These are phyloP conservation scores for Caloenas nicobarica DNA, from an alignment of 2,113 vertebrate species.

Conservation along the genomic window DNA sequence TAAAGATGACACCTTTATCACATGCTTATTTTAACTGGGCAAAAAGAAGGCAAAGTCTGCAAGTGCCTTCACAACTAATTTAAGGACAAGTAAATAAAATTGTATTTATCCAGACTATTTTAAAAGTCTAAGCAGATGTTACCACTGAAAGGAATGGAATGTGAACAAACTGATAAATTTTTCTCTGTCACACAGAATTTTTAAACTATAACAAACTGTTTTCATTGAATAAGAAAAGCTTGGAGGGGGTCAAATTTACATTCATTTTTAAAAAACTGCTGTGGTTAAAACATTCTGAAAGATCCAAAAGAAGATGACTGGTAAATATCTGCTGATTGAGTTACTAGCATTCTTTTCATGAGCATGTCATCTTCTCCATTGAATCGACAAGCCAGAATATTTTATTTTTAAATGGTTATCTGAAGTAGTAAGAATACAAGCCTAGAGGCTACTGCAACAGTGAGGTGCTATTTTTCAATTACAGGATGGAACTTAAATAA, in stretches of 20 bases:
- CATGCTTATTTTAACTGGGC: neutral
- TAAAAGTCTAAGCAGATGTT: neutral
- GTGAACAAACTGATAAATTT: neutral
- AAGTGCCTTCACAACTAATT: neutral
- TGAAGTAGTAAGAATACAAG: constrained; percentile 8
- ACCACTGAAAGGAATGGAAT: neutral
- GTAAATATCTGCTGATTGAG: neutral
- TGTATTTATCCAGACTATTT: neutral
- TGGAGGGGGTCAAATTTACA: neutral
- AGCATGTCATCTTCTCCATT: neutral
- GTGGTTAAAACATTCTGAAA: neutral
- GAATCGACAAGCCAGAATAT: neutral
- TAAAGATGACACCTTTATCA: neutral
- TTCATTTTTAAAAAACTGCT: neutral
- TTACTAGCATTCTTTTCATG: neutral
- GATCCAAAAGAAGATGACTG: neutral
- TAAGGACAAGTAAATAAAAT: neutral
- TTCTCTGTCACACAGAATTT: neutral
- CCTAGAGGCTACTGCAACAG: neutral
- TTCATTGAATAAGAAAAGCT: neutral
- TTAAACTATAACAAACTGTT: neutral
- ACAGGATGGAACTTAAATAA: neutral
- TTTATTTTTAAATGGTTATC: constrained; percentile 26
- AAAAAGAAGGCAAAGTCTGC: neutral
- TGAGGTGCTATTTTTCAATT: neutral